Percentiles rank a stretch among this genome's conserved stretches.
Evolutionary conservation across 2,113 vertebrate genomes (phyloP).

Genomic region (Macaca fascicularis): T2T-MFA8v1.1 NC_088375.1:14658501-14659000

Average conservation of each 20-base stretch:
- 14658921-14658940: not conserved
- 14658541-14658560: not conserved
- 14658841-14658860: no score
- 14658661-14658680: not conserved
- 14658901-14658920: not conserved
- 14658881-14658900: not conserved
- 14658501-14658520: not conserved
- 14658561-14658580: not conserved
- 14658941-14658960: not conserved
- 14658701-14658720: not conserved
- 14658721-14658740: not conserved
- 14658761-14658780: not conserved
- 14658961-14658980: not conserved
- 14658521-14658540: not conserved
- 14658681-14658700: not conserved
- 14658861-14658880: no score
- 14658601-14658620: not conserved
- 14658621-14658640: not conserved
- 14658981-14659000: not conserved
- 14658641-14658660: not conserved
- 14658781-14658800: not conserved
- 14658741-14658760: not conserved
- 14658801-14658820: not conserved
- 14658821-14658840: not conserved
- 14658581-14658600: not conserved